These are phyloP conservation scores for Diuraphis noxia DNA, from an alignment of 1,140 invertebrate species.

Conservation along the genomic window DNA sequence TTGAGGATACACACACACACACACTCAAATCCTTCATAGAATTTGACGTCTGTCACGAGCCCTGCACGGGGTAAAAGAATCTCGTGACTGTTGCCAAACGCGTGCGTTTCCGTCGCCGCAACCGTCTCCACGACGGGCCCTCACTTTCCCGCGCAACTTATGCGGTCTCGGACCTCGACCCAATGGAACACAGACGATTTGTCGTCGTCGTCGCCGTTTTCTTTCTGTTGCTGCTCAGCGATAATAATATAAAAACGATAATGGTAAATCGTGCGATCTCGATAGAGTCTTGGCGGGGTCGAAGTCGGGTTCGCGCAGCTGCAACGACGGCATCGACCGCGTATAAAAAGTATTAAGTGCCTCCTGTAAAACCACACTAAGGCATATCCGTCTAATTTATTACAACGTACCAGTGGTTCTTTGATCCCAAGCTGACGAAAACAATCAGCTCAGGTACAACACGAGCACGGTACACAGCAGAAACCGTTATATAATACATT, in stretches of 20 bases:
- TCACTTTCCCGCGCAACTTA: neutral
- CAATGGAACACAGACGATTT: neutral
- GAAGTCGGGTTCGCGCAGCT: neutral
- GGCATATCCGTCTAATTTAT: slow-evolving; percentile 22
- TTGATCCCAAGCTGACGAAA: neutral
- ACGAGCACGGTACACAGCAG: neutral
- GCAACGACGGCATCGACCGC: neutral
- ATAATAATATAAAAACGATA: neutral
- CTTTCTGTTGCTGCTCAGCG: too few species aligned
- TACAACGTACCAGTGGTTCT: neutral
- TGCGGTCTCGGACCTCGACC: neutral
- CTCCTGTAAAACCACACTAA: neutral
- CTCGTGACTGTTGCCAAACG: slow-evolving; percentile 16
- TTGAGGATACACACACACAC: neutral
- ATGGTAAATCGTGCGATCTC: neutral
- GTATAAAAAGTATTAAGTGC: neutral
- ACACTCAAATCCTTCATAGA: neutral
- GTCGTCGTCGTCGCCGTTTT: neutral
- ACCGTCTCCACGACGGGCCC: neutral
- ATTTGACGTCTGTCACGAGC: slow-evolving; percentile 39
- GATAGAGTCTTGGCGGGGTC: neutral
- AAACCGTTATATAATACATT: neutral
- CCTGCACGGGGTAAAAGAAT: slow-evolving; percentile 38
- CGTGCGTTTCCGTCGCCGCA: neutral
- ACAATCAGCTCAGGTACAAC: neutral